Evolutionary conservation across 2,888 invertebrate genomes (phyloP).

Genomic region (Litoditis marina): DNA sequence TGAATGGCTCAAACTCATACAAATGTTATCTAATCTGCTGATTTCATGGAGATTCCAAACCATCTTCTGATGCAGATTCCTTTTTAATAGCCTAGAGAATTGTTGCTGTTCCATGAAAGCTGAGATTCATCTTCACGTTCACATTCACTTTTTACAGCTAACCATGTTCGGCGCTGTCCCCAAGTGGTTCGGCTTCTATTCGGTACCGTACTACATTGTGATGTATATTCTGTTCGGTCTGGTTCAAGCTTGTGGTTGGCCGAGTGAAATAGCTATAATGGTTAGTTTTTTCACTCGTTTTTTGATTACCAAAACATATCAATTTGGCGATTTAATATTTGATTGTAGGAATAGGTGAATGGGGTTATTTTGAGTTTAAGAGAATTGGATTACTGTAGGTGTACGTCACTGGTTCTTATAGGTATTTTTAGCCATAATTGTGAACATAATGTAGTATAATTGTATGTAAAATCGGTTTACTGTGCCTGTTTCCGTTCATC

Average conservation of each 20-base stretch:
- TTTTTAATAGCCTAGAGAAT: neutral
- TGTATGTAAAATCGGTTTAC: neutral
- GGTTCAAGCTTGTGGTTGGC: constrained; percentile 66
- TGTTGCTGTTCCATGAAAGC: neutral
- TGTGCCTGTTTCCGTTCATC: neutral
- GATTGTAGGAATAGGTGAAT: too few relatives aligned
- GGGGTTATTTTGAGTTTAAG: neutral
- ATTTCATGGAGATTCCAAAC: too few relatives aligned
- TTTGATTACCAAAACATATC: too few relatives aligned
- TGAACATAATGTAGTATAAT: too few relatives aligned
- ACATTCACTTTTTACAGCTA: constrained; percentile 52
- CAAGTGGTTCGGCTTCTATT: constrained; percentile 64
- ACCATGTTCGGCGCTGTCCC: constrained; percentile 65
- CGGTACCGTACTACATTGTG: constrained; percentile 62
- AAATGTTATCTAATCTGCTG: too few relatives aligned
- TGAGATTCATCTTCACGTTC: neutral
- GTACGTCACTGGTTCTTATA: too few relatives aligned
- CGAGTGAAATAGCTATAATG: constrained; percentile 66
- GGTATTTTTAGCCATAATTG: too few relatives aligned
- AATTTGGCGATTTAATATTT: too few relatives aligned
- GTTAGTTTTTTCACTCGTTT: constrained; percentile 43
- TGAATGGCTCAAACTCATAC: too few relatives aligned
- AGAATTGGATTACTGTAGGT: neutral
- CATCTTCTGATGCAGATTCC: neutral
- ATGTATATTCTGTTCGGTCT: constrained; percentile 65